Evolutionary conservation across 2,888 invertebrate species (phyloP), one percentile per base, ranked within the genome.

Genomic region (Yponomeuta evonymella): DNA sequence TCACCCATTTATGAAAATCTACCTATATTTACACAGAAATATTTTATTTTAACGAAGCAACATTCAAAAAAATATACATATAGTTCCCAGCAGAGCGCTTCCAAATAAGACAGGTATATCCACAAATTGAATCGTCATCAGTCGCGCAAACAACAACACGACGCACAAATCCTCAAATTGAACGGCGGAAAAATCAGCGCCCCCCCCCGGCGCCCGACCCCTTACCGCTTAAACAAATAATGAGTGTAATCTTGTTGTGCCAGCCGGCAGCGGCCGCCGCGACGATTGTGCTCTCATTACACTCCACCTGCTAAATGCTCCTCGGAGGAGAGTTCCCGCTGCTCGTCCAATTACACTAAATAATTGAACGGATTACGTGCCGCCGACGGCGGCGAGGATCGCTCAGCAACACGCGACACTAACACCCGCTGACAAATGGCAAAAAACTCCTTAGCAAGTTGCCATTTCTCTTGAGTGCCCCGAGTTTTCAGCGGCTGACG

Each of bases 201-300:
- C 4, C 23, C 9, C 23, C 67, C 43, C 33, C 64, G 64, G 2
- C 51, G 51, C 51, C 65, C 67, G 51, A 15, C 51, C 36, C 48
- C n/a, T 23, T 12, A 9, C 29, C 65, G 65, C 65, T 48, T 67
- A 67, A 67, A 67, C 67, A 67, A 67, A 67, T 48, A 67, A 67
- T 67, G 67, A 48, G 67, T 48, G 67, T 48, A 67, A 67, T 67
- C 67, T 67, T 67, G 36, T 67, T 67, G 67, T 67, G 43, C n/a
- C 67, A 67, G 67, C 65, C 12, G 30, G 4, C 65, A 65, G 29
- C 11, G 30, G 29, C 29, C 62, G 65, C 12, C 65, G 33, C 65
- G 65, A 65, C 64, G 64, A 58, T 58, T 58, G 51, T 58, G 51
- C 51, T 58, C 51, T 58, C 51, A 58, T 58, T 58, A 58, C 51